Base-by-base conservation (phyloP, 64 coral and sea anemone genomes). In the Catalaphyllia jardinei region DNA sequence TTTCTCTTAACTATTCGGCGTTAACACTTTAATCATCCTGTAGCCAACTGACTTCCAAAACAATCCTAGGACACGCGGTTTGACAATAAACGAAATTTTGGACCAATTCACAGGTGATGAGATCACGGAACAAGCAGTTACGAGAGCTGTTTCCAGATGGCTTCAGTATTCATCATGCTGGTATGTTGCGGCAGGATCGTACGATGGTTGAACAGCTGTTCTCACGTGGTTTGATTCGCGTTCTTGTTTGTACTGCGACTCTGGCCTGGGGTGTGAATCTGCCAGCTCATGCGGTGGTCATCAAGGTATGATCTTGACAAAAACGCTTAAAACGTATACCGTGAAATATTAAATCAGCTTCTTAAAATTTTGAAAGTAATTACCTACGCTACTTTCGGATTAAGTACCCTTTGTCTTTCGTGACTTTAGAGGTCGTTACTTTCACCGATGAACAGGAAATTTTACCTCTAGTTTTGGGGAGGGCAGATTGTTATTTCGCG, bases 241-340 rank as follows among this genome's bases (percentile, higher is more conserved):
- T 98, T 24, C n/a, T 98, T 33, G 96, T 98, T n/a, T 98, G 96
- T 78, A 98, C 96, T 1, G 96, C 96, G 22, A 98, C 96, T 0
- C 83, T 98, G 27, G 96, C 96, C 76, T 98, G 96, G 96, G 96
- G 96, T 31, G 96, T 98, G 33, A 98, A 95, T 72, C 76, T 98
- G 14, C 96, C 96, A 1, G 96, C 96, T 39, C 96, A 98, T 72
- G 96, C 96, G 86, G 96, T 98, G 4, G 80, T 98, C 50, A 98
- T 98, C 29, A 98, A 92, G 93, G 96, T 95, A 6, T 52, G 81
- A 71, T 28, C 65, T 69, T 69, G n/a, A 57, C 3, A 0, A 16
- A 57, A 57, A 57, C 4, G 65, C 4, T n/a, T 0, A 25, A 27
- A 69, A 46, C 3, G 42, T 6, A 8, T 35, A 35, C 33, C 3